Base-by-base conservation (phyloP, 2,797 vertebrate species). In the Eospalax fontanierii region DNA sequence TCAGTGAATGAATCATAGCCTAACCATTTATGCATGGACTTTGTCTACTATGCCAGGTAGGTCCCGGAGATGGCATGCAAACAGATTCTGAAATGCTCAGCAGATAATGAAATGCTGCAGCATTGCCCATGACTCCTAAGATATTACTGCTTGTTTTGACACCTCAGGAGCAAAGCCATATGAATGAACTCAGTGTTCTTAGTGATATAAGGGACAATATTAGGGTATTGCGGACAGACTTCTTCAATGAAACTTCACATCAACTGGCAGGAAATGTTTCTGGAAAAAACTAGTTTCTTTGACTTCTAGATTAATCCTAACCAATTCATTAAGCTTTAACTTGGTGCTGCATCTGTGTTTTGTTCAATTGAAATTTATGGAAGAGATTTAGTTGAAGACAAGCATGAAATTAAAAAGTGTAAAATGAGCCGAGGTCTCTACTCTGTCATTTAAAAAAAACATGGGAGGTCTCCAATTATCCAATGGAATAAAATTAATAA, bases 331-430 rank as follows among this genome's bases (percentile, higher is more conserved):
- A 98, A 97, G 75, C 81, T 97, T 97, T 97, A 89, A 97, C 96
- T 97, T 10, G 79, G 28, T 93, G 66, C 87, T 92, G 35, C 86
- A 96, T 98, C 91, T 70, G 26, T 97, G 87, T 97, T 98, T 98
- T 94, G 40, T 96, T 98, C 95, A 97, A 98, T 2, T 0, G 95
- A 97, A 98, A 98, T 98, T 98, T 98, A 98, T 98, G 96, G 93
- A 97, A 95, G 97, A 98, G 96, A 98, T 98, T 98, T 98, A 97
- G 97, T 91, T 38, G 87, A 98, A 98, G 98, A 98, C 98, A 98
- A 98, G 98, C 98, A 98, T 98, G 98, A 98, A 98, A 98, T 98
- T 98, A 98, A 98, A 98, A 98, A 98, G 90, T 98, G 92, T 96
- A 97, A 98, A 98, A 98, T 97, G 97, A 98, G 91, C 87, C 93